These are phyloP conservation scores for Zosterops lateralis DNA, from an alignment of 2,113 vertebrate genomes.

Conservation along the genomic window DNA sequence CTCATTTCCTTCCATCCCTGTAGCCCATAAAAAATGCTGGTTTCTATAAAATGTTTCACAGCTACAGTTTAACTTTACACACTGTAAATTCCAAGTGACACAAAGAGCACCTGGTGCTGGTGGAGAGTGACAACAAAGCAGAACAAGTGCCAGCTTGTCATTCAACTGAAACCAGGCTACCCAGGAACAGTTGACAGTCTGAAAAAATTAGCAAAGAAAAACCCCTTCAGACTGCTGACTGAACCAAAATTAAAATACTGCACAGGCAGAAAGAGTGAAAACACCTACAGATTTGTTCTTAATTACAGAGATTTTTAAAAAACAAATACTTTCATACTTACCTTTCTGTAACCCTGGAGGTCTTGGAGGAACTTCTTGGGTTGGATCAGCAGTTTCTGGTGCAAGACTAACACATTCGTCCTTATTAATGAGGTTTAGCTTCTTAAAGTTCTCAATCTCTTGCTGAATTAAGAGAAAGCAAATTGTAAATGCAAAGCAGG, in stretches of 20 bases:
- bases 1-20: background rate
- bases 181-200: background rate
- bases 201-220: background rate
- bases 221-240: background rate
- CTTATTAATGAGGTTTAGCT: slow-evolving; percentile 87
- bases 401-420: slow-evolving; percentile 84
- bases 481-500: slow-evolving; percentile 39
- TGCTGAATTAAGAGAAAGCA: slow-evolving; percentile 75
- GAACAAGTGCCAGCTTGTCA: background rate
- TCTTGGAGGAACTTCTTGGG: slow-evolving; percentile 74
- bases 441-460: slow-evolving; percentile 91
- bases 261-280: background rate
- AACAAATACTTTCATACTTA: background rate
- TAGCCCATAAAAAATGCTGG: background rate
- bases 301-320: background rate
- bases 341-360: slow-evolving; percentile 65
- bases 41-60: background rate
- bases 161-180: accelerated
- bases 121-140: background rate
- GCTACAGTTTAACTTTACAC: background rate
- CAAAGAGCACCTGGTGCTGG: background rate
- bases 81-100: background rate
- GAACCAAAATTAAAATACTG: background rate
- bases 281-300: background rate
- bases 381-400: slow-evolving; percentile 77